Percentiles rank a stretch among this genome's conserved stretches.
Conservation (phyloP, 2,113 vertebrate genomes). For the Zosterops pallidus region DNA sequence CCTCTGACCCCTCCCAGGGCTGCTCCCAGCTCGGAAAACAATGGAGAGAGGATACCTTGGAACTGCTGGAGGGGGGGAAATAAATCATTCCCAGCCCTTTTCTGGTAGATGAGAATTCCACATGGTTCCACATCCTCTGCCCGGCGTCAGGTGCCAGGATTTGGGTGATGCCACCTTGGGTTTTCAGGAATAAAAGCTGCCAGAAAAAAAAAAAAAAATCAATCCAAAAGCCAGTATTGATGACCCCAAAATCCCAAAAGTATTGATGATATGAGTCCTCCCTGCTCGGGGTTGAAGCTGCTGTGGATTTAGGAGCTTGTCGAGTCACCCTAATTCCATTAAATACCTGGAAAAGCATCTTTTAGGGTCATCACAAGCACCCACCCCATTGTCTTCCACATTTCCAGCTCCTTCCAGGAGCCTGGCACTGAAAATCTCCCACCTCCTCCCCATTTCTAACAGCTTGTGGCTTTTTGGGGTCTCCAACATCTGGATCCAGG, state of each 20-base stretch:
- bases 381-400: rapidly evolving
- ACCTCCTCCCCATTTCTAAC: neutral
- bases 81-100: neutral
- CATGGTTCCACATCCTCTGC: conserved; percentile 26
- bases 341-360: neutral
- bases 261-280: rapidly evolving
- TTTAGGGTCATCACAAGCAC: rapidly evolving
- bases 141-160: neutral
- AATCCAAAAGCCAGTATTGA: no score
- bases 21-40: neutral
- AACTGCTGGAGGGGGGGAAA: neutral
- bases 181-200: neutral
- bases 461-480: neutral
- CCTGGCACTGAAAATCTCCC: neutral
- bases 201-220: neutral
- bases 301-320: neutral
- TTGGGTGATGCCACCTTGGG: rapidly evolving
- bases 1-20: conserved; percentile 49
- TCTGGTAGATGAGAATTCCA: conserved; percentile 26
- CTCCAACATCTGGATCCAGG: neutral
- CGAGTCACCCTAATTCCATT: neutral
- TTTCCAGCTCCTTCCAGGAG: neutral
- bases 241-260: neutral
- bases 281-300: neutral
- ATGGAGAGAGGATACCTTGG: conserved; percentile 40